Conservation (phyloP, 1,140 invertebrate genomes). For the Temnothorax nylanderi region DNA sequence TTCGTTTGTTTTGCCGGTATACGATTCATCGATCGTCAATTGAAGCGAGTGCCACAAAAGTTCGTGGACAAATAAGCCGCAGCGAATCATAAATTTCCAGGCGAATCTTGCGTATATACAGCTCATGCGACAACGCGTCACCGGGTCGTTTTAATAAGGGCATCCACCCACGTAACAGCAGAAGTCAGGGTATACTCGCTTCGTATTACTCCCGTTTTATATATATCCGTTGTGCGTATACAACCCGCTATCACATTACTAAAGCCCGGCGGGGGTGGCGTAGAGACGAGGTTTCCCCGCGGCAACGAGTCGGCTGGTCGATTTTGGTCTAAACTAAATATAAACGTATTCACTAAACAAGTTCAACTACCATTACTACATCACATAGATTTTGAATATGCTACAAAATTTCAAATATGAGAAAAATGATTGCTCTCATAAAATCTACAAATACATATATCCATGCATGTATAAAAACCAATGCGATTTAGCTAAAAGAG, state of each 20-base stretch:
- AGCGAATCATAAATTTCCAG: constrained; percentile 28
- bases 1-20: not conserved
- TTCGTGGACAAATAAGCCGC: constrained; percentile 19
- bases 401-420: not conserved
- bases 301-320: not conserved
- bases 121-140: constrained; percentile 7
- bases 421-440: not conserved
- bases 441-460: not conserved
- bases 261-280: constrained; percentile 22
- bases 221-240: constrained; percentile 43
- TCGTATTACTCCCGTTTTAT: constrained; percentile 69
- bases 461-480: not conserved
- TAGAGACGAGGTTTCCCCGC: constrained; percentile 3
- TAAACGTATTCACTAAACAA: not conserved
- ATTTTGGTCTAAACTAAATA: constrained; percentile 25
- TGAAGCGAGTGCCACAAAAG: not conserved
- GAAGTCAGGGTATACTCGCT: constrained; percentile 46
- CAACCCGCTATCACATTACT: constrained; percentile 57
- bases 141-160: constrained; percentile 52
- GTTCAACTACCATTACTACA: not conserved
- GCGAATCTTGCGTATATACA: not conserved
- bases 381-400: not conserved
- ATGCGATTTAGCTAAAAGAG: not conserved
- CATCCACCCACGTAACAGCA: constrained; percentile 37
- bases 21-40: not conserved